Percentiles rank a stretch among this genome's conserved stretches.
Conservation (phyloP, 2,888 invertebrate species). For the Drosophila eohydei region DNA sequence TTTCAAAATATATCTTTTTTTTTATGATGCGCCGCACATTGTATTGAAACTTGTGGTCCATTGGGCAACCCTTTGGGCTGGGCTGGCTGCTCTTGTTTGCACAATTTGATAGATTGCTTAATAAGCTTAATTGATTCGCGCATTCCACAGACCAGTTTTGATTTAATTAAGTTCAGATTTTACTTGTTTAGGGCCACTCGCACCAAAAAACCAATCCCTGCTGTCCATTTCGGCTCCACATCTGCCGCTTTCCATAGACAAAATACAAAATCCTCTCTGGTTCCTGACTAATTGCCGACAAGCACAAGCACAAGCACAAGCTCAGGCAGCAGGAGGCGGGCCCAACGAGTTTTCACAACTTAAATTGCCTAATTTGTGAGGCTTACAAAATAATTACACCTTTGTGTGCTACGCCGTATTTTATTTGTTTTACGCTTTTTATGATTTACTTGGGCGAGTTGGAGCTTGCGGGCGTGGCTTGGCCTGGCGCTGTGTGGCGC, state of each 20-base stretch:
- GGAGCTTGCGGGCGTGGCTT: conserved; percentile 5
- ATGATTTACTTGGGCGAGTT: conserved; percentile 27
- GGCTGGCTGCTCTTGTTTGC: conserved; percentile 53
- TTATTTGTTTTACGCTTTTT: conserved; percentile 38
- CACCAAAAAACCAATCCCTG: conserved; percentile 3
- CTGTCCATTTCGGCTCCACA: conserved; percentile 32
- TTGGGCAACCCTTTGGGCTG: conserved; percentile 57
- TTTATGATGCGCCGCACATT: conserved; percentile 26
- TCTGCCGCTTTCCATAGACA: conserved; percentile 34
- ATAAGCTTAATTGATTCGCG: conserved; percentile 80
- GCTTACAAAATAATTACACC: conserved; percentile 79
- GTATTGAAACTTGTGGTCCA: conserved; percentile 60
- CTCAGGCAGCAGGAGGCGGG: not conserved
- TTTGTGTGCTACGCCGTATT: conserved; percentile 39
- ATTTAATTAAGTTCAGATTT: conserved; percentile 78
- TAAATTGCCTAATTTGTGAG: conserved; percentile 81
- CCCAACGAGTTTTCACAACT: conserved; percentile 50
- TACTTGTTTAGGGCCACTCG: conserved; percentile 41
- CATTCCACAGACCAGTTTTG: conserved; percentile 69
- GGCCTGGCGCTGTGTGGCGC: not conserved
- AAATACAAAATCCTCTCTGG: conserved; percentile 21
- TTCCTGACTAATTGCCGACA: conserved; percentile 36
- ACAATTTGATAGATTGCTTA: conserved; percentile 81
- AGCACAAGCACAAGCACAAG: not conserved
- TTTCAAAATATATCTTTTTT: conserved; percentile 49